These are phyloP conservation scores for Psephotus haematonotus DNA, from an alignment of 2,113 vertebrate genomes.

Conservation along the genomic window DNA sequence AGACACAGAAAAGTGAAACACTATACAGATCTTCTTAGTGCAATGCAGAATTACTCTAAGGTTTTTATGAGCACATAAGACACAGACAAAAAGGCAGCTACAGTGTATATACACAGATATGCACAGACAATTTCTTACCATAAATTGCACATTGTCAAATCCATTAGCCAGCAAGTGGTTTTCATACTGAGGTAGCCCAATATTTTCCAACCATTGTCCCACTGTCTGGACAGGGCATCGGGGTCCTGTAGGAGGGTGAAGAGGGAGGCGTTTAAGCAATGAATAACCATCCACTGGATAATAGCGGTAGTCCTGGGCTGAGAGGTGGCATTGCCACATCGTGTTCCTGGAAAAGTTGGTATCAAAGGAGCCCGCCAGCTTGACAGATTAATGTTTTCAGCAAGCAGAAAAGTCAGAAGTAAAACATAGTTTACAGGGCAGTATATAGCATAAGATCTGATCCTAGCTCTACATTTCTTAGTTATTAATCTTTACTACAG, in stretches of 20 bases:
- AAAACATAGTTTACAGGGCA: conserved; percentile 80
- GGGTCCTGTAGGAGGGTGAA: conserved; percentile 98
- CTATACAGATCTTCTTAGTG: conserved; percentile 38
- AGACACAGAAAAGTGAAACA: conserved; percentile 47
- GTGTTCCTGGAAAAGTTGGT: conserved; percentile 96
- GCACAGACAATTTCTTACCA: conserved; percentile 86
- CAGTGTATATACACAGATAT: conserved; percentile 55
- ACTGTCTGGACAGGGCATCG: conserved; percentile 95
- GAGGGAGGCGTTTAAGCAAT: conserved; percentile 97
- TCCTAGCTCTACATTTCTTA: conserved; percentile 80
- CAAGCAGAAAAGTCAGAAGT: conserved; percentile 78
- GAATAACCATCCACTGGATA: conserved; percentile 98
- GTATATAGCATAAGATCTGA: conserved; percentile 72
- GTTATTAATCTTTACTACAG: conserved; percentile 82
- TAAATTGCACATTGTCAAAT: conserved; percentile 98
- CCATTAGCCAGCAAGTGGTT: conserved; percentile 99
- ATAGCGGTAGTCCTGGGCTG: conserved; percentile 97
- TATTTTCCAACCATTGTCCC: conserved; percentile 98
- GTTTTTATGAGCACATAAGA: conserved; percentile 62
- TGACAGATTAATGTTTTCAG: conserved; percentile 80
- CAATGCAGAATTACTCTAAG: conserved; percentile 70
- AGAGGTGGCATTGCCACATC: conserved; percentile 99
- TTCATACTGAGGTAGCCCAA: conserved; percentile 98
- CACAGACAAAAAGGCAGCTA: conserved; percentile 76
- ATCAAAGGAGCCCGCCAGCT: conserved; percentile 98